These are phyloP conservation scores for Parambassis ranga DNA, from an alignment of 2,797 vertebrate genomes.

Conservation along the genomic window DNA sequence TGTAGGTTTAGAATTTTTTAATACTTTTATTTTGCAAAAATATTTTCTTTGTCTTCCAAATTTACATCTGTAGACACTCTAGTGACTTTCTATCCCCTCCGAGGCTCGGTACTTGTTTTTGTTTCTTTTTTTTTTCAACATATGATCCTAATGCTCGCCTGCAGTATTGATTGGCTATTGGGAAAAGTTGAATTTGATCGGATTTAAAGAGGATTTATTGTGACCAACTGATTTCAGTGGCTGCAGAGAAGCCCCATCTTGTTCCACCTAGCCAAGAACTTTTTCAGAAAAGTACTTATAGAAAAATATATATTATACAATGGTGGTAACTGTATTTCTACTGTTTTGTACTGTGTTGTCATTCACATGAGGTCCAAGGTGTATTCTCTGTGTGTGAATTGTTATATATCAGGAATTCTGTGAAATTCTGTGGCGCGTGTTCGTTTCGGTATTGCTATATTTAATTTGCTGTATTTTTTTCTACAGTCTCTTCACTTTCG, in stretches of 20 bases:
- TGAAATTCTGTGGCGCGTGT: constrained; percentile 76
- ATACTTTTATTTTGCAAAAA: too few species aligned
- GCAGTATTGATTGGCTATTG: neutral
- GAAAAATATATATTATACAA: constrained; percentile 69
- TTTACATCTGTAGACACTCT: too few species aligned
- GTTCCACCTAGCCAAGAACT: constrained; percentile 61
- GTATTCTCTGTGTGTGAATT: constrained; percentile 77
- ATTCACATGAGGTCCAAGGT: constrained; percentile 80
- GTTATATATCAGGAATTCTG: constrained; percentile 79
- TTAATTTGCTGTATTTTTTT: constrained; percentile 68
- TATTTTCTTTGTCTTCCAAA: too few species aligned
- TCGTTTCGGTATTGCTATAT: constrained; percentile 72
- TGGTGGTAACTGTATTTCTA: constrained; percentile 77
- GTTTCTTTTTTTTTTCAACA: too few species aligned
- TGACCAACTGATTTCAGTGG: constrained; percentile 48
- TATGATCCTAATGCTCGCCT: too few species aligned
- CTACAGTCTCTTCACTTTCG: constrained; percentile 51
- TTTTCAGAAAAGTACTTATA: constrained; percentile 61
- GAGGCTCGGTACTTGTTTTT: too few species aligned
- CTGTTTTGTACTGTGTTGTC: constrained; percentile 79
- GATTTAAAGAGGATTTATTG: constrained; percentile 1
- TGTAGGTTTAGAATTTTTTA: too few species aligned
- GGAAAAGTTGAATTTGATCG: neutral
- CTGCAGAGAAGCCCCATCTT: constrained; percentile 51
- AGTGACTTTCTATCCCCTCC: too few species aligned